Conservation (phyloP, 1,140 invertebrate genomes). For the Rhynchophorus ferrugineus region DNA sequence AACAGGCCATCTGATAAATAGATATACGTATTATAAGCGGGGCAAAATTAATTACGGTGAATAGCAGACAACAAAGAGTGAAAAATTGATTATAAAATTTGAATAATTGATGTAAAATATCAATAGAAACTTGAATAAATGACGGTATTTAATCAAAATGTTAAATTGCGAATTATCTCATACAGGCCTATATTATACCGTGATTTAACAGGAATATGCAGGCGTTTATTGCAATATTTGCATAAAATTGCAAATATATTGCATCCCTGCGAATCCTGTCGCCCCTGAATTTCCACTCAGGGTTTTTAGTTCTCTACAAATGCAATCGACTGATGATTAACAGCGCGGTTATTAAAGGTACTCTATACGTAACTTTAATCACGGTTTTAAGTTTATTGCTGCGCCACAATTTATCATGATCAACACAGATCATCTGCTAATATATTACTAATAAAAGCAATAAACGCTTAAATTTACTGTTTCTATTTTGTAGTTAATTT, state of each 20-base stretch:
- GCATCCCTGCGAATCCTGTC: constrained; percentile 8
- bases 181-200: constrained; percentile 23
- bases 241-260: constrained; percentile 24
- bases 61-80: constrained; percentile 15
- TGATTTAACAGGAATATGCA: constrained; percentile 25
- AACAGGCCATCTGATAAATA: too few species aligned
- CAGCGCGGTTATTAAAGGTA: constrained; percentile 21
- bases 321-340: constrained; percentile 22
- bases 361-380: constrained; percentile 20
- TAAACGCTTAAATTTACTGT: constrained; percentile 3
- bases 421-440: constrained; percentile 16
- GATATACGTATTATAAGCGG: not conserved
- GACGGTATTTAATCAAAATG: constrained; percentile 24
- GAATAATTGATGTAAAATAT: constrained; percentile 22
- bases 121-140: constrained; percentile 22
- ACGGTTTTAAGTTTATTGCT: constrained; percentile 19
- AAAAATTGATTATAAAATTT: constrained; percentile 19
- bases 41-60: constrained; percentile 16
- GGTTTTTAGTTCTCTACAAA: constrained; percentile 18
- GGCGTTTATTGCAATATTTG: constrained; percentile 26
- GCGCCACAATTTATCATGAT: constrained; percentile 17
- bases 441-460: constrained; percentile 13
- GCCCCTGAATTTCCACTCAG: constrained; percentile 13
- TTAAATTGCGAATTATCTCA: constrained; percentile 22
- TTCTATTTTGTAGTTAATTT: not conserved